Evolutionary conservation across 2,888 invertebrate species (phyloP).

Genomic region (Amphipyra berbera): DNA sequence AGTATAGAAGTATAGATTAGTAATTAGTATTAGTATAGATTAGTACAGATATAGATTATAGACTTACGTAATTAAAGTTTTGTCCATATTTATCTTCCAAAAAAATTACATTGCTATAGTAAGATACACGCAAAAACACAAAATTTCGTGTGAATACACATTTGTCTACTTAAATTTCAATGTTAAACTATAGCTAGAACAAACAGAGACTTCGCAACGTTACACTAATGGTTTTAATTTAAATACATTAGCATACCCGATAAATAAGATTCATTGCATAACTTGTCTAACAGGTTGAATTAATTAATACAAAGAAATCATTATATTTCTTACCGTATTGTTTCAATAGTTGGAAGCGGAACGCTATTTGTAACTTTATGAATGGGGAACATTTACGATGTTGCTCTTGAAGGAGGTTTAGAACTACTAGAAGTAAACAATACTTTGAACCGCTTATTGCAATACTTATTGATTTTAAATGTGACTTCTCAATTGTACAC

Average conservation of each 20-base stretch:
- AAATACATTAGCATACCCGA: slow-evolving; percentile 60
- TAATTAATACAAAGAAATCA: slow-evolving; percentile 59
- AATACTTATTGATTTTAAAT: too few species aligned
- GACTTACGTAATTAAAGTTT: too few species aligned
- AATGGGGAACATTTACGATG: not conserved
- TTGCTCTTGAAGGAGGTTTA: not conserved
- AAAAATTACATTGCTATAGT: too few species aligned
- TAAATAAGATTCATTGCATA: slow-evolving; percentile 61
- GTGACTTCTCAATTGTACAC: too few species aligned
- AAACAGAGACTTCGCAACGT: slow-evolving; percentile 52
- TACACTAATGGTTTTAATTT: slow-evolving; percentile 59
- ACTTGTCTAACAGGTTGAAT: slow-evolving; percentile 48
- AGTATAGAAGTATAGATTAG: too few species aligned
- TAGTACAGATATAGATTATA: too few species aligned
- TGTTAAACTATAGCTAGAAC: slow-evolving; percentile 45
- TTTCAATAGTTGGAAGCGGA: slow-evolving; percentile 10
- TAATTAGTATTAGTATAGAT: too few species aligned
- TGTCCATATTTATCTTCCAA: too few species aligned
- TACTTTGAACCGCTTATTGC: too few species aligned
- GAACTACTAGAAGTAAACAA: not conserved
- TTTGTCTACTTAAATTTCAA: slow-evolving; percentile 47
- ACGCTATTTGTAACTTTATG: not conserved
- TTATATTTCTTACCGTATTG: slow-evolving; percentile 38
- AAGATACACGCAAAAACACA: too few species aligned
- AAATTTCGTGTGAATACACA: slow-evolving; percentile 6